phyloP scores from a whole-genome alignment of 2,113 vertebrate genomes.

The Paedocypris sp. region DNA sequence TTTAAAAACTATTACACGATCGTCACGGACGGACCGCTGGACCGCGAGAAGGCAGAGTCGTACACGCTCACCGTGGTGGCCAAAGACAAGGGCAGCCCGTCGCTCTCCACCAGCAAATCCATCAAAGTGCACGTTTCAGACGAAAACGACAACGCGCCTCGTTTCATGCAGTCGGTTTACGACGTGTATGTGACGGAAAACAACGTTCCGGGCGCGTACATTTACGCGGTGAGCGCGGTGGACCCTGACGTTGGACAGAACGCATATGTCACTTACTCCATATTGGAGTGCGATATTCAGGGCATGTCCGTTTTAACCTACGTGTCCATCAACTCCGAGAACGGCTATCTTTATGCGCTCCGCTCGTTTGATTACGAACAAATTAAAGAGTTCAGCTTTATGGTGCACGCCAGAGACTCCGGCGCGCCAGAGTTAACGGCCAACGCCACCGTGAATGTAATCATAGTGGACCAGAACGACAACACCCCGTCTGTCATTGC shows the following conservation, averaged over 20 bases:
- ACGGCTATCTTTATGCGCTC: conserved; percentile 91
- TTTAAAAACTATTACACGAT: conserved; percentile 95
- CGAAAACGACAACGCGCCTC: conserved; percentile 91
- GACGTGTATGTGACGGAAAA: conserved; percentile 94
- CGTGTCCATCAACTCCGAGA: conserved; percentile 94
- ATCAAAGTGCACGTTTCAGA: conserved; percentile 91
- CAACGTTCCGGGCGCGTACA: conserved; percentile 91
- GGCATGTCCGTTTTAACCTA: conserved; percentile 94
- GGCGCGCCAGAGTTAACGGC: conserved; percentile 73
- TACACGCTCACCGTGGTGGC: conserved; percentile 90
- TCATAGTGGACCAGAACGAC: conserved; percentile 94
- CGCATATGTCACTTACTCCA: conserved; percentile 84
- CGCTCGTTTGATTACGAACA: conserved; percentile 95
- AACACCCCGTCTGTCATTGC: conserved; percentile 81
- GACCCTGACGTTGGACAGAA: conserved; percentile 87
- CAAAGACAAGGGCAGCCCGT: conserved; percentile 76
- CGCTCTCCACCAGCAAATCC: conserved; percentile 81
- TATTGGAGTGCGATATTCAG: conserved; percentile 92
- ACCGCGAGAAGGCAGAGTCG: conserved; percentile 78
- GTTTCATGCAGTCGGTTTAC: conserved; percentile 82
- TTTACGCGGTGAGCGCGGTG: conserved; percentile 85
- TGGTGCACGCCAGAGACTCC: conserved; percentile 80
- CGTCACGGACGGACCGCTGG: conserved; percentile 83
- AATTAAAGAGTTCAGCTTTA: conserved; percentile 89
- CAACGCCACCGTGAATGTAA: conserved; percentile 80